These are phyloP conservation scores for Mellivora capensis DNA, from an alignment of 2,113 vertebrate species.

Conservation along the genomic window DNA sequence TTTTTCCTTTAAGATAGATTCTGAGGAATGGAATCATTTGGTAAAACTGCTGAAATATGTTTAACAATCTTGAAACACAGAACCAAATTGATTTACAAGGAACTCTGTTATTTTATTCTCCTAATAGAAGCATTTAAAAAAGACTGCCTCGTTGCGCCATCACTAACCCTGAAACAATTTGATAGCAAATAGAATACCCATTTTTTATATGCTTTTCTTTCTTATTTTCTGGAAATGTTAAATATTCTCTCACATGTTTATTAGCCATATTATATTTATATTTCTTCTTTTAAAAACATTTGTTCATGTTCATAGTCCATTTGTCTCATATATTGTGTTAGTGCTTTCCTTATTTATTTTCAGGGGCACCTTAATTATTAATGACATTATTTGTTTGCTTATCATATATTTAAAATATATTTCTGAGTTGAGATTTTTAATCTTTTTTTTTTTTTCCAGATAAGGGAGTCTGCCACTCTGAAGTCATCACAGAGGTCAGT, in stretches of 20 bases:
- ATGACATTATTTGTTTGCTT: slow-evolving; percentile 9
- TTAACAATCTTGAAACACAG: slow-evolving; percentile 55
- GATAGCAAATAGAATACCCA: neutral
- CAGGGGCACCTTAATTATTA: slow-evolving; percentile 21
- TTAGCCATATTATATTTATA: neutral
- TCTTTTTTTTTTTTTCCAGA: neutral
- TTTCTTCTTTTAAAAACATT: slow-evolving; percentile 14
- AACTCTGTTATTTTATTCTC: slow-evolving; percentile 46
- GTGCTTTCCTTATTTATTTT: neutral
- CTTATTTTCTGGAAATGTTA: slow-evolving; percentile 26
- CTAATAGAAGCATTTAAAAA: slow-evolving; percentile 42
- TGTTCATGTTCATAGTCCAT: neutral
- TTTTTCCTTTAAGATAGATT: slow-evolving; percentile 35
- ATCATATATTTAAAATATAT: slow-evolving; percentile 15
- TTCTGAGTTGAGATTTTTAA: neutral
- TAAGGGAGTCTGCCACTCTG: neutral
- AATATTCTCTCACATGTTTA: neutral
- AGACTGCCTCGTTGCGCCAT: neutral
- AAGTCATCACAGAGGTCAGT: neutral
- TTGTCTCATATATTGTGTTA: neutral
- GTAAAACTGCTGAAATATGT: slow-evolving; percentile 37
- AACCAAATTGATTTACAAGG: slow-evolving; percentile 48
- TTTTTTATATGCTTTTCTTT: neutral
- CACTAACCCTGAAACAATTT: slow-evolving; percentile 34
- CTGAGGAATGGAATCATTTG: slow-evolving; percentile 50